A percentile compares a stretch with the other conserved stretches of the same genome.
phyloP scores from a whole-genome alignment of 2,888 invertebrate genomes.

The Dioctria rufipes region DNA sequence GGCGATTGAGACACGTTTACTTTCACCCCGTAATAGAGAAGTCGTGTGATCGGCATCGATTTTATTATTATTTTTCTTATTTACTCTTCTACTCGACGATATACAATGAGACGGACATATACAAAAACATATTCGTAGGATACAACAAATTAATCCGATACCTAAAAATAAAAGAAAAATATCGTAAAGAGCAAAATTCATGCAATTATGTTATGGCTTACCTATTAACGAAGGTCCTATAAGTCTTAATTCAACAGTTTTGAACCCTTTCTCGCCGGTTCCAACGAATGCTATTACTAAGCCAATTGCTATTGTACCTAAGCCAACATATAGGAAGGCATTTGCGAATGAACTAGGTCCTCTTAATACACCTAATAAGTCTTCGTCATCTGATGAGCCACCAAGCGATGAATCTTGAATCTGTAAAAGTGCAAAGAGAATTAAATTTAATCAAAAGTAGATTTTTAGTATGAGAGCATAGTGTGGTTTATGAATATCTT shows the following conservation, averaged over 20 bases:
- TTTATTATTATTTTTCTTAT: slow-evolving; percentile 72
- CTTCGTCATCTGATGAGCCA: slow-evolving; percentile 83
- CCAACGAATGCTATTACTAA: slow-evolving; percentile 92
- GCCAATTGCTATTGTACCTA: slow-evolving; percentile 87
- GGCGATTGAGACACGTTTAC: slow-evolving; percentile 70
- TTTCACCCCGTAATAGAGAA: slow-evolving; percentile 70
- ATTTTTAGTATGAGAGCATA: background rate
- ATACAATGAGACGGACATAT: slow-evolving; percentile 86
- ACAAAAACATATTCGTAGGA: slow-evolving; percentile 87
- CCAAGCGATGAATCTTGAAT: slow-evolving; percentile 89
- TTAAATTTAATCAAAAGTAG: background rate
- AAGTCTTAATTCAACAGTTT: slow-evolving; percentile 86
- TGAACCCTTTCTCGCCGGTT: slow-evolving; percentile 91
- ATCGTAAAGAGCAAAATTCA: background rate
- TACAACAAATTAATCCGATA: slow-evolving; percentile 86
- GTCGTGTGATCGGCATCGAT: slow-evolving; percentile 71
- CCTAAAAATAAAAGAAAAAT: slow-evolving; percentile 67
- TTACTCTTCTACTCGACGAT: slow-evolving; percentile 77
- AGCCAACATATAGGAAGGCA: slow-evolving; percentile 87
- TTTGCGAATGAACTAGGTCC: slow-evolving; percentile 87
- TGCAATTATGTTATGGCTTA: slow-evolving; percentile 57
- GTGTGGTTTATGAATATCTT: too few relatives aligned
- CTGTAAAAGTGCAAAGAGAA: slow-evolving; percentile 70
- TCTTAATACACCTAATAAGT: slow-evolving; percentile 77
- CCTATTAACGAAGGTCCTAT: slow-evolving; percentile 87